phyloP scores from a whole-genome alignment of 2,797 vertebrate species.

The Poecile montanus region DNA sequence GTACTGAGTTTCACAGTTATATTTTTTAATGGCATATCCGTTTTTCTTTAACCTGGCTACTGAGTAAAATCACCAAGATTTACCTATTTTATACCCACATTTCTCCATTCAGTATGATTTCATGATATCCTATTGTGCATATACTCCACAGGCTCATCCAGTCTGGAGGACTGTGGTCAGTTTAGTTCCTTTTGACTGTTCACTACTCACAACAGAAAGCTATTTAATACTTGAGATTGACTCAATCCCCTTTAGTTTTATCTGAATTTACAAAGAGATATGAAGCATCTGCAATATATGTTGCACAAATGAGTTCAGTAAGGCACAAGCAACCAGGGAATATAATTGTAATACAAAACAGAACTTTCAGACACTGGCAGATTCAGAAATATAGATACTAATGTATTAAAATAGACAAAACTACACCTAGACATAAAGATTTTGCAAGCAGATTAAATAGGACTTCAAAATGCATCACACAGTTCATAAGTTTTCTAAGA shows the following conservation, averaged over 20 bases:
- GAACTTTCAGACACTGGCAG: neutral
- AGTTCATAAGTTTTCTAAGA: neutral
- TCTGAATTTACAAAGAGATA: neutral
- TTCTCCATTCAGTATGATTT: neutral
- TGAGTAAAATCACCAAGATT: neutral
- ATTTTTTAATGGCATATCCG: neutral
- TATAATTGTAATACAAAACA: neutral
- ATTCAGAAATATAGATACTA: neutral
- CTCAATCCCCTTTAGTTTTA: neutral
- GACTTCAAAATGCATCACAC: neutral
- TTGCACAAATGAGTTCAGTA: neutral
- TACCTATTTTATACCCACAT: neutral
- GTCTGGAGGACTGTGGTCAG: neutral
- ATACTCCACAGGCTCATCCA: neutral
- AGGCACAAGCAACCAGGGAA: neutral
- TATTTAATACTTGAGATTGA: neutral
- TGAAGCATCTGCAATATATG: neutral
- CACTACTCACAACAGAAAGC: neutral
- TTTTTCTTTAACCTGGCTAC: neutral
- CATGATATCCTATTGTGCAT: neutral
- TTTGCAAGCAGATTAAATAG: neutral
- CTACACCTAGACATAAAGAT: accelerated
- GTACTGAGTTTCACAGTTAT: neutral
- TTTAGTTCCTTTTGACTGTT: neutral
- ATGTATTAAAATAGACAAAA: neutral